Conservation (phyloP, 2,113 vertebrate genomes). For the Haemorhous mexicanus region DNA sequence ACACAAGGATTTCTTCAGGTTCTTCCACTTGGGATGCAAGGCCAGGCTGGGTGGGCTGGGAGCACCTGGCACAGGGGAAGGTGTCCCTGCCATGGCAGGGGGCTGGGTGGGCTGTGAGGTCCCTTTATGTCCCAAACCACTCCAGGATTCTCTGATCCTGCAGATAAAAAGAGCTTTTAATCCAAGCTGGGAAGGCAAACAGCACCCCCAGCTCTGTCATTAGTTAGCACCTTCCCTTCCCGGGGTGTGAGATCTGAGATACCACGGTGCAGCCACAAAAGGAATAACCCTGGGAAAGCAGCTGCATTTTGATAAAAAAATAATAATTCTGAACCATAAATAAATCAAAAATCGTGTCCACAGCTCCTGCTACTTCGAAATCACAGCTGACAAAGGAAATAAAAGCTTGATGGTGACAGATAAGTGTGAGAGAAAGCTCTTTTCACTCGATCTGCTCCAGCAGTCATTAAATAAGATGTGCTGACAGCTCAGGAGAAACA, state of each 20-base stretch:
- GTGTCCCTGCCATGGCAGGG: neutral
- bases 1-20: accelerated
- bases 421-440: constrained; percentile 12
- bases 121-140: neutral
- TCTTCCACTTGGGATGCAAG: neutral
- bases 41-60: neutral
- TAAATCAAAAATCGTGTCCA: neutral
- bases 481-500: constrained; percentile 30
- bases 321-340: neutral
- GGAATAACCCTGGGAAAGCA: neutral
- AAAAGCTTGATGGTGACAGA: neutral
- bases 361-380: neutral
- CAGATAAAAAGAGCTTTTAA: neutral
- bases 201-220: neutral
- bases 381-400: constrained; percentile 50
- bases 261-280: neutral
- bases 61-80: neutral
- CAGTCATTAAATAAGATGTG: constrained; percentile 49
- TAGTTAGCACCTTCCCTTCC: neutral
- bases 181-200: neutral
- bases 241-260: neutral
- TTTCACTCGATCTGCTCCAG: constrained; percentile 38
- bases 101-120: accelerated
- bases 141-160: neutral
- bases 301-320: neutral